A percentile compares a stretch with the other conserved stretches of the same genome.
Conservation (phyloP, 2,797 vertebrate genomes). For the Acropternis orthonyx region DNA sequence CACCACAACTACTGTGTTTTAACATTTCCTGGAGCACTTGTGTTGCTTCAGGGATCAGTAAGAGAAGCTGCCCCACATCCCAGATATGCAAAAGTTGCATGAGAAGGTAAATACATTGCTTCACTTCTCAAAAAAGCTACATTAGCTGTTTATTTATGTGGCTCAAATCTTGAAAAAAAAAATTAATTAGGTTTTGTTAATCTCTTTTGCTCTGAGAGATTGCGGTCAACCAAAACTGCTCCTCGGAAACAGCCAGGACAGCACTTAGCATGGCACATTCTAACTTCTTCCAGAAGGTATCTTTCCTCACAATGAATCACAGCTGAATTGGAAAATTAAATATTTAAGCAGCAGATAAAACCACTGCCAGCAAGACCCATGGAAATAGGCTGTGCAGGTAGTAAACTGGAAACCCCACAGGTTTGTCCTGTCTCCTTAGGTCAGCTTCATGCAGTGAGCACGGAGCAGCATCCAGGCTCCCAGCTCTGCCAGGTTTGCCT, state of each 20-base stretch:
- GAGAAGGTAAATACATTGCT: background rate
- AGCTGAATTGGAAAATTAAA: background rate
- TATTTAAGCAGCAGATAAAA: background rate
- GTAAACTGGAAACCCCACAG: background rate
- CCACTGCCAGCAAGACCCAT: background rate
- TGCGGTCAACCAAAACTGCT: background rate
- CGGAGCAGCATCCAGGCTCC: background rate
- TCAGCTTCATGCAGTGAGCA: background rate
- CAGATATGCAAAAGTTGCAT: background rate
- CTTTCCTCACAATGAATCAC: background rate
- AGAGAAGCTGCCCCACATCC: background rate
- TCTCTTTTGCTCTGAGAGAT: background rate
- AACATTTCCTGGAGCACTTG: background rate
- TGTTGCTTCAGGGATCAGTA: background rate
- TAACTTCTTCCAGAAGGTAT: background rate
- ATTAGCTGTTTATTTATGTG: background rate
- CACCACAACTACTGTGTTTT: background rate
- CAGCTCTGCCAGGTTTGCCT: background rate
- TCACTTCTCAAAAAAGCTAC: background rate
- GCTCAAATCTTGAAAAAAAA: background rate
- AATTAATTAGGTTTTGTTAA: background rate
- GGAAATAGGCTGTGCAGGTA: background rate
- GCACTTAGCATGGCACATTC: background rate
- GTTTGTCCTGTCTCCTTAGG: background rate
- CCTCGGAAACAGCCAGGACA: background rate